Conservation (phyloP, 2,888 invertebrate genomes). For the Coleophora deauratella region DNA sequence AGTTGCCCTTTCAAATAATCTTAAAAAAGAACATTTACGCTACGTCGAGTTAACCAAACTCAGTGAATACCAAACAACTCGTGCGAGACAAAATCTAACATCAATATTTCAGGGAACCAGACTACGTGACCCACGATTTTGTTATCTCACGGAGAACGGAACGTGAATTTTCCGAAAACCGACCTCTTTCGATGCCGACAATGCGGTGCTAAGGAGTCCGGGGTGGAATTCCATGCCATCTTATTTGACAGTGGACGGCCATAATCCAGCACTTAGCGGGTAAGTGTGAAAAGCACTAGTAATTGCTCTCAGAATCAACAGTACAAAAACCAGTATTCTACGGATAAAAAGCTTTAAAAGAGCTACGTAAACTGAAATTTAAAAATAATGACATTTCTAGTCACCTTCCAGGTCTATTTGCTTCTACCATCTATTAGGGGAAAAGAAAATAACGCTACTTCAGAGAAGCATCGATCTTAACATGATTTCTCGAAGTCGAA, state of each 20-base stretch:
- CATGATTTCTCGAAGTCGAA: too few species aligned
- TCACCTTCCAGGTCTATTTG: too few species aligned
- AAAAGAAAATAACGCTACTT: too few species aligned
- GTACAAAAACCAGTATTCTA: not conserved
- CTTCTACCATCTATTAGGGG: too few species aligned
- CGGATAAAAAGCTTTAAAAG: not conserved
- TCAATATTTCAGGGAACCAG: slow-evolving; percentile 24
- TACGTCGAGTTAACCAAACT: too few species aligned
- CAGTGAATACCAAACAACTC: slow-evolving; percentile 21
- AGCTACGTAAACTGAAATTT: not conserved
- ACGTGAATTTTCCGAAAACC: too few species aligned
- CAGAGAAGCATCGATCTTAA: too few species aligned
- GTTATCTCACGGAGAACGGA: slow-evolving; percentile 7
- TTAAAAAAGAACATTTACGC: too few species aligned
- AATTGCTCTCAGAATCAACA: slow-evolving; percentile 49
- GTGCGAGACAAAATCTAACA: slow-evolving; percentile 29
- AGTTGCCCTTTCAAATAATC: too few species aligned
- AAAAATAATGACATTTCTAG: not conserved
- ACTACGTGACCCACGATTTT: slow-evolving; percentile 31
- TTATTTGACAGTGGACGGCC: slow-evolving; percentile 46
- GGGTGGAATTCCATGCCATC: slow-evolving; percentile 28
- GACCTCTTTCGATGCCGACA: slow-evolving; percentile 22
- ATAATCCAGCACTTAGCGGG: slow-evolving; percentile 51
- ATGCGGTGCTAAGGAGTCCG: slow-evolving; percentile 13
- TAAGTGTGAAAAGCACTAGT: slow-evolving; percentile 63